Conservation (phyloP, 1,140 invertebrate species). For the Akabosia matsudoensis region DNA sequence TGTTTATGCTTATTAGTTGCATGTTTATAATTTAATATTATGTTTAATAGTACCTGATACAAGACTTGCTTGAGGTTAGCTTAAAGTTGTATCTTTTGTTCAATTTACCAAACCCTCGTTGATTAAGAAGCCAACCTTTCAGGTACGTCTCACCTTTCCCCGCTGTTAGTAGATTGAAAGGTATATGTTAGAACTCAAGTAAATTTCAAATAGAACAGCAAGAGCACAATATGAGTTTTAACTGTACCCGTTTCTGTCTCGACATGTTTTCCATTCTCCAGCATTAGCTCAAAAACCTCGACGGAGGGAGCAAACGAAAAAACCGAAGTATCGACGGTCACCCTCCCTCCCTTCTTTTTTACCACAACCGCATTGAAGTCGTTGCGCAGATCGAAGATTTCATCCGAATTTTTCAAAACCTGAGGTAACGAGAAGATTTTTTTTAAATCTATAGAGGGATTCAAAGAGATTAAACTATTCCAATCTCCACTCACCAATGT, state of each 20-base stretch:
- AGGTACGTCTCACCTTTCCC: neutral
- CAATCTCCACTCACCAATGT: neutral
- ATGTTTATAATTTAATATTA: neutral
- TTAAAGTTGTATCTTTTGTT: neutral
- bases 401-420: constrained; percentile 3
- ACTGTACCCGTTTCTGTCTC: neutral
- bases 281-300: neutral
- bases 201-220: no score
- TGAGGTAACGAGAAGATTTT: neutral
- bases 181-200: neutral
- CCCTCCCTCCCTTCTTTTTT: neutral
- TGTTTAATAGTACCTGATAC: neutral
- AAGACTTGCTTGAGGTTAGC: neutral
- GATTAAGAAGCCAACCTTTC: constrained; percentile 6
- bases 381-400: neutral
- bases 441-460: neutral
- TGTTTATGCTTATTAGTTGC: neutral
- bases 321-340: neutral
- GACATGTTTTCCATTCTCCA: neutral
- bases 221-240: no score
- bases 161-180: neutral
- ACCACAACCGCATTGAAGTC: neutral
- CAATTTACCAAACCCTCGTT: neutral
- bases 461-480: neutral
- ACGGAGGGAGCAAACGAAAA: neutral